These are phyloP conservation scores for Calephelis perditalis DNA, from an alignment of 2,888 invertebrate species.

Conservation along the genomic window DNA sequence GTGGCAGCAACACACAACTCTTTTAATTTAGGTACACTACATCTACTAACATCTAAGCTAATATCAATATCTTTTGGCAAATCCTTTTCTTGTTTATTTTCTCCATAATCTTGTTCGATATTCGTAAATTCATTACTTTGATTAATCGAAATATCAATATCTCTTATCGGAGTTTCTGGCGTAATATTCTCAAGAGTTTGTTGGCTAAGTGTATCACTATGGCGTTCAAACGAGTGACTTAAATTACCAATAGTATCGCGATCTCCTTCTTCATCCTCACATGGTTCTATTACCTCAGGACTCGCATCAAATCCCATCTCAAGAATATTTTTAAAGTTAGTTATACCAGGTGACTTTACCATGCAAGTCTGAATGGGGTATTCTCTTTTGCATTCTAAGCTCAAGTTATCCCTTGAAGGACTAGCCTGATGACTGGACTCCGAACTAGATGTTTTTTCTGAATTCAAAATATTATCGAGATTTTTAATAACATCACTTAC, in stretches of 20 bases:
- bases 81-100: slow-evolving; percentile 43
- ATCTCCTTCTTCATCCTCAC: slow-evolving; percentile 57
- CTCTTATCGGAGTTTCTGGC: slow-evolving; percentile 63
- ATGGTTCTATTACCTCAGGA: slow-evolving; percentile 38
- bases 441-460: slow-evolving; percentile 79
- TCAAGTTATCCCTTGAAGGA: slow-evolving; percentile 69
- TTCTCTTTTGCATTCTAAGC: slow-evolving; percentile 68
- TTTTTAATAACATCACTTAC: slow-evolving; percentile 81
- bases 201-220: slow-evolving; percentile 62
- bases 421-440: slow-evolving; percentile 78
- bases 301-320: slow-evolving; percentile 49
- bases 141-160: slow-evolving; percentile 44
- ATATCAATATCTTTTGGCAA: slow-evolving; percentile 54
- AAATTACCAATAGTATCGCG: slow-evolving; percentile 63
- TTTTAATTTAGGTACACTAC: slow-evolving; percentile 54
- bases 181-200: slow-evolving; percentile 66
- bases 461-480: slow-evolving; percentile 80
- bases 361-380: slow-evolving; percentile 60
- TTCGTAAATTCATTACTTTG: slow-evolving; percentile 31
- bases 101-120: slow-evolving; percentile 32
- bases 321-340: slow-evolving; percentile 62
- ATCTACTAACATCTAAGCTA: slow-evolving; percentile 48
- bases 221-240: slow-evolving; percentile 68
- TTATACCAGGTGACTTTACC: slow-evolving; percentile 70
- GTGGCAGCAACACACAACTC: slow-evolving; percentile 62